Evolutionary conservation across 2,888 invertebrate species (phyloP), one percentile per base, ranked within the genome.

Genomic region (Ectobius pallidus): DNA sequence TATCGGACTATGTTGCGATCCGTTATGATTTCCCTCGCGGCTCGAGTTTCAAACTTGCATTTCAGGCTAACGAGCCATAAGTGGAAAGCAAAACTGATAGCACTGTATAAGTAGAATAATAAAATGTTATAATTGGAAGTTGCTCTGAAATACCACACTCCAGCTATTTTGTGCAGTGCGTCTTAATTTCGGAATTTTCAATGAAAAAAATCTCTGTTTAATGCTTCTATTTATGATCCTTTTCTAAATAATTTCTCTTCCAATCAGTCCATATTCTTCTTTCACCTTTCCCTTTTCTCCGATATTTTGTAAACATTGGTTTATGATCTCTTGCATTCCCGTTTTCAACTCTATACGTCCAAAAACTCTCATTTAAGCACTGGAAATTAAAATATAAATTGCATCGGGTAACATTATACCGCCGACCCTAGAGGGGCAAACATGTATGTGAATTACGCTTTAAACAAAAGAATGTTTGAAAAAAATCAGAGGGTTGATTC

Each of bases 361-460:
- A 39, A 9, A 9, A 39, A 9, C 14, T 14, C 14, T 39, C 34
- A 63, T 39, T 63, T 63, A 42, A 42, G 63, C 63, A 63, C 39
- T 63, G 25, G 42, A 62, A 63, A 63, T 63, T 63, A 63, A n/a
- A 63, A 63, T 63, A 63, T 63, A 22, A 63, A 63, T 20, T 42
- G 42, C 22, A 63, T 22, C 34, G 63, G 63, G 42, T 42, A 63
- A 42, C n/a, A 18, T 18, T n/a, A n/a, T n/a, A n/a, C n/a, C n/a
- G n/a, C n/a, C 30, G 9, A 32, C 61, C 61, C 61, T 30, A 32
- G n/a, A 42, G 63, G 42, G 63, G 4, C 2, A n/a, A n/a, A n/a
- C n/a, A n/a, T n/a, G 22, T 20, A 18, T 0, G 25, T 9, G 22
- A 6, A 1, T 25, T 7, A 25, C 52, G 25, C 52, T 42, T 20